Base-by-base conservation (phyloP, 2,113 vertebrate genomes). In the Forbesichthys papilliferus region DNA sequence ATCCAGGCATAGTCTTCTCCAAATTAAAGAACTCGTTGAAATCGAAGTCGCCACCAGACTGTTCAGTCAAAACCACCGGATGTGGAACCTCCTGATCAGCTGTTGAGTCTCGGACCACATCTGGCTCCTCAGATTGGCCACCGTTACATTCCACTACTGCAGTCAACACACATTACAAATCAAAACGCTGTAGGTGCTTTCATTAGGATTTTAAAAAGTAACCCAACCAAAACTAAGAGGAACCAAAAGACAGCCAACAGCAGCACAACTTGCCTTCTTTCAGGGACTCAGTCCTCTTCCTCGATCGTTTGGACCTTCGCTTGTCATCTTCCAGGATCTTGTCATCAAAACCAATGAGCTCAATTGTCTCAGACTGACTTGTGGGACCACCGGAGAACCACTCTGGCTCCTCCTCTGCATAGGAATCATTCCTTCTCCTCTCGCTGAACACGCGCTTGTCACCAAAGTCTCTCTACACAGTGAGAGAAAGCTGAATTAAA, bases 1-100 rank as follows among this genome's bases (percentile, higher is more conserved):
- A 85, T 57, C 95, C 95, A 69, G 97, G 97, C 91, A 99, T 95
- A 3, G 94, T 96, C 88, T 98, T 98, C 86, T 99, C 98, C 88
- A 99, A 90, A 89, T 98, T 98, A 90, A 98, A 99, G 88, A 98
- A 98, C 74, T 99, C 98, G 80, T 99, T 98, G 91, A 98, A 98
- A 91, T 99, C 97, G 90, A 99, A 99, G 56, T 98, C 98, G 87
- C 96, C 95, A 13, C 93, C 87, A 14, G 95, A 90, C 58, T 95
- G 93, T 76, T 97, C 96, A 9, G 95, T 93, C 49, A 97, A 81
- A 57, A 95, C 85, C 0, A 93, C 90, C 7, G 96, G 92, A 77
- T 91, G 94, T 27, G 95, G 96, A 79, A 97, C 98, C 80, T 98
- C 97, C 81, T 98, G 97, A 85, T 98, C 96, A 48, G 95, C 92